Conservation (phyloP, 1,140 invertebrate species). For the Sminthurinus signatus region DNA sequence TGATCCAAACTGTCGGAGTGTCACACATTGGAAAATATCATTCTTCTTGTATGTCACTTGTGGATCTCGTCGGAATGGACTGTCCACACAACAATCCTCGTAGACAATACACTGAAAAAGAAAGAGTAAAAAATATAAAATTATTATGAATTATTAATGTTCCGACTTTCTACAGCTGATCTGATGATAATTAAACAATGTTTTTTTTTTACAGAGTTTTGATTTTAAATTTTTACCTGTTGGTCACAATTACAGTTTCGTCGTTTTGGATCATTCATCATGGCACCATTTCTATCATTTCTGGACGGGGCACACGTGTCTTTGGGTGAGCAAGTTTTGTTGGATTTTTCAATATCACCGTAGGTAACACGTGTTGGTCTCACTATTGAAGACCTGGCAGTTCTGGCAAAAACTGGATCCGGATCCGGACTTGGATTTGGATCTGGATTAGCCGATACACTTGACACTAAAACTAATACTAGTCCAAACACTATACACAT, state of each 20-base stretch:
- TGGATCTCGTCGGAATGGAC: conserved; percentile 41
- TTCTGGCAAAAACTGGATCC: conserved; percentile 9
- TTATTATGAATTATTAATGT: too few relatives aligned
- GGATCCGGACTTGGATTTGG: too few relatives aligned
- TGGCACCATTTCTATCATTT: conserved; percentile 39
- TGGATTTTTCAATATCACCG: conserved; percentile 37
- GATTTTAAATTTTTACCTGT: neutral
- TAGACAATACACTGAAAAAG: conserved; percentile 46
- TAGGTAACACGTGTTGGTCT: conserved; percentile 38
- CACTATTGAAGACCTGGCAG: conserved; percentile 25
- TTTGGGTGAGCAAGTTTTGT: conserved; percentile 38
- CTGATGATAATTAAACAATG: too few relatives aligned
- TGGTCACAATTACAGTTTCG: conserved; percentile 52
- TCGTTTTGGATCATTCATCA: conserved; percentile 45
- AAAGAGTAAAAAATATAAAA: too few relatives aligned
- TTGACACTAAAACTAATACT: neutral
- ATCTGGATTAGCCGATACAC: neutral
- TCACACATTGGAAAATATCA: conserved; percentile 46
- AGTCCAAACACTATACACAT: neutral
- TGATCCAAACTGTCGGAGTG: conserved; percentile 46
- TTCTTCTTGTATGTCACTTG: conserved; percentile 39
- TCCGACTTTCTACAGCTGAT: too few relatives aligned
- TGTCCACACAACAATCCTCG: conserved; percentile 53
- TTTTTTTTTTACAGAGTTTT: too few relatives aligned
- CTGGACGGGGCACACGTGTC: conserved; percentile 39